Conservation (phyloP, 2,797 vertebrate genomes). For the Sebastes variabilis region DNA sequence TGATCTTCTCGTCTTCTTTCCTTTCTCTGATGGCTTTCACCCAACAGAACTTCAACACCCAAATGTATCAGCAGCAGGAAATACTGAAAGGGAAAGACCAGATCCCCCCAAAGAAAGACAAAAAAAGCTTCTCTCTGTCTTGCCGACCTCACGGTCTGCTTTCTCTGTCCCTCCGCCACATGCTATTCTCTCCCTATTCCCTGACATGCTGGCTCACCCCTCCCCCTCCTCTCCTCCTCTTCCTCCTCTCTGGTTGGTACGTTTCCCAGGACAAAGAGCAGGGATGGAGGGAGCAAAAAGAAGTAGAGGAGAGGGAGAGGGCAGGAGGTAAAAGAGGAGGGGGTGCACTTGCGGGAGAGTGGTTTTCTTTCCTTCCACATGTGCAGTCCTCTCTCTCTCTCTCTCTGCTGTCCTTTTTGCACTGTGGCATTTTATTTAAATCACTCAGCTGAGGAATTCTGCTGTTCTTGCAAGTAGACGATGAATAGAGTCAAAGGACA, state of each 20-base stretch:
- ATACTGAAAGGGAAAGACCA: not conserved
- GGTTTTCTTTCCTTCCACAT: constrained; percentile 52
- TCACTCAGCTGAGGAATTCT: not conserved
- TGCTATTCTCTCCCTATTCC: constrained; percentile 69
- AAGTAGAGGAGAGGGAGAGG: constrained; percentile 41
- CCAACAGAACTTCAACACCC: constrained; percentile 53
- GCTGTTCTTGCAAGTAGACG: not conserved
- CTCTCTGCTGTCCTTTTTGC: constrained; percentile 6
- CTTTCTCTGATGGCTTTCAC: not conserved
- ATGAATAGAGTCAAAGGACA: not conserved
- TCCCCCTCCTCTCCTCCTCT: constrained; percentile 64
- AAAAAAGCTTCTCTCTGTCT: constrained; percentile 37
- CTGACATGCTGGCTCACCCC: constrained; percentile 76
- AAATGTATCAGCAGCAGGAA: constrained; percentile 44
- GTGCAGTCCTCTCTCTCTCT: constrained; percentile 41
- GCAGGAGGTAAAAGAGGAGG: constrained; percentile 42
- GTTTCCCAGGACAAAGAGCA: constrained; percentile 85
- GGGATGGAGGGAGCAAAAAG: constrained; percentile 54
- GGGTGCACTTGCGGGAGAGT: constrained; percentile 57
- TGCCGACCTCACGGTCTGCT: constrained; percentile 60
- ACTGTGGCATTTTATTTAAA: not conserved
- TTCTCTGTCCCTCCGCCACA: constrained; percentile 68
- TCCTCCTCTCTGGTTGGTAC: constrained; percentile 75
- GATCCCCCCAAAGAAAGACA: not conserved
- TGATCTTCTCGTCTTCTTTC: constrained; percentile 6